Base-by-base conservation (phyloP, 2,888 invertebrate species). In the Axea sp. region DNA sequence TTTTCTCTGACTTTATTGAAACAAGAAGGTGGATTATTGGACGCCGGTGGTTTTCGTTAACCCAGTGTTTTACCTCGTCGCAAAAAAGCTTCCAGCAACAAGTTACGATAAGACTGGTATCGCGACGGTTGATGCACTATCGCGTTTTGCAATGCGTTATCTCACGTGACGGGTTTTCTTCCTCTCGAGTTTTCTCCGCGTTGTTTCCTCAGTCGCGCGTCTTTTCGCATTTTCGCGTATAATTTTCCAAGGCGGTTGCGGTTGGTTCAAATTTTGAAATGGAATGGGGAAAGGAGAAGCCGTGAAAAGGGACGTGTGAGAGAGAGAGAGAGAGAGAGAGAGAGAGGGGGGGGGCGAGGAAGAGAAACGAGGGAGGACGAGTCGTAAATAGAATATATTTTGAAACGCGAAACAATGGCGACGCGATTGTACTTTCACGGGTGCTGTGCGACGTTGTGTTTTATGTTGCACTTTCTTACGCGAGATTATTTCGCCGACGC, bases 391-490 rank as follows among this genome's bases (percentile, higher is more conserved):
- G 64, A 60, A 71, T 64, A 60, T 55, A 71, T 71, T 59, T 72
- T 51, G 59, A 43, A 72, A 37, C 39, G 15, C 62, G 41, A 57
- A 55, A 71, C 64, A 64, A 64, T 43, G 64, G 47, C 33, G 47
- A 62, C 39, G 55, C 51, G 43, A 12, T 69, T 60, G 60, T 60
- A 69, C 57, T 47, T 35, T 43, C 31, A 33, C 55, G 41, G 39
- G 47, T 37, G 53, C 22, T 7, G 28, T 11, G 49, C 57, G 33
- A 35, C 55, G 64, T 49, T 35, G 49, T 64, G 71, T 71, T 71
- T 71, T 71, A 71, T 71, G 71, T 71, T 28, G 64, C 71, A 64
- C 57, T 62, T 71, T 71, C 62, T 64, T 64, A 24, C 35, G 9
- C 39, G 67, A 59, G 69, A 59, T 69, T 60, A 69, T 67, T 73